Base-by-base conservation (phyloP, 2,888 invertebrate genomes). In the Atethmia centrago region DNA sequence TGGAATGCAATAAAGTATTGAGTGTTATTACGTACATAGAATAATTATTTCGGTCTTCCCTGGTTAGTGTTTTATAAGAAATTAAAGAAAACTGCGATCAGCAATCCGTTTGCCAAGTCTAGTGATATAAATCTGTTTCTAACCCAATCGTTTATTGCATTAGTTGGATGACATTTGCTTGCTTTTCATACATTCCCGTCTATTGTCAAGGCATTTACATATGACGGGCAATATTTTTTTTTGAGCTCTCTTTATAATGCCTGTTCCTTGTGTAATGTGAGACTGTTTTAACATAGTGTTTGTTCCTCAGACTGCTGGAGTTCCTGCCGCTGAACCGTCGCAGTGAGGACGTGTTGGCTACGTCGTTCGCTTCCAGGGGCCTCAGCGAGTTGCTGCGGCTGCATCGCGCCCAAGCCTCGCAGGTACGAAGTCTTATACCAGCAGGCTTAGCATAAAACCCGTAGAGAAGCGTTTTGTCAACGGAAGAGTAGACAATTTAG, bases 261-360 rank as follows among this genome's bases (percentile, higher is more conserved):
- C 12, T 12, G 7, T 5, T 19, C 4, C 21, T 19, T 21, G 1
- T 42, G 42, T 10, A 4, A 36, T 42, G 31, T 63, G 45, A 31
- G 16, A 28, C 28, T 49, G 21, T 55, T 25, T 28, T 9, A 45
- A 28, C 16, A 19, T 12, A 10, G 1, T 40, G 4, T 65, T 9
- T 47, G 63, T 62, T 81, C 9, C 87, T 83, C 89, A 98, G 98
- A 93, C 95, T 99, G 92, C 97, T 98, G 97, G 99, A 99, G 95
- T 99, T 99, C 96, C 98, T 99, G 93, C 99, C 99, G 83, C 97
- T 98, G 90, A 99, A 99, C 95, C 99, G 99, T 92, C 98, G 99
- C 92, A 98, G 98, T 90, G 98, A 98, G 95, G 98, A 98, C 89
- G 98, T 98, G 93, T 98, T 99, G 94, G 97, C 98, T 89, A 95